A percentile compares a stretch with the other conserved stretches of the same genome.
phyloP scores from a whole-genome alignment of 2,797 vertebrate genomes.

The Centropyge bicolor region DNA sequence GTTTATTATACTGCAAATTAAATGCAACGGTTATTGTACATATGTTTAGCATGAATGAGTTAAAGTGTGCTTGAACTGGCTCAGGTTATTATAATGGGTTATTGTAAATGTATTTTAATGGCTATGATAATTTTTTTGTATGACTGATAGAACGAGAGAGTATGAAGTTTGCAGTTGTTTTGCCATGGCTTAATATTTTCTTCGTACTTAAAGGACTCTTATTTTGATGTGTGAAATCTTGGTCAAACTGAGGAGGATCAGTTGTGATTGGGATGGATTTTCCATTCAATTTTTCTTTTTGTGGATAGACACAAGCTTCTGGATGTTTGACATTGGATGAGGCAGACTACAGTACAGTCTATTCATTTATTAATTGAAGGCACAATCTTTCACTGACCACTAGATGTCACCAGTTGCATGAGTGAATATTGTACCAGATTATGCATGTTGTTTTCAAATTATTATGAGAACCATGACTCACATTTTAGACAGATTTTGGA shows the following conservation, averaged over 20 bases:
- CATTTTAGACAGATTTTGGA: neutral
- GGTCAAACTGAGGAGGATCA: neutral
- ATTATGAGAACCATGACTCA: neutral
- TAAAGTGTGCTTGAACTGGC: neutral
- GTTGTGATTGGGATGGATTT: neutral
- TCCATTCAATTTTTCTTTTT: neutral
- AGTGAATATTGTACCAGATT: neutral
- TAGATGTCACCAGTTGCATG: slow-evolving; percentile 41
- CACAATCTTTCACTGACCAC: slow-evolving; percentile 34
- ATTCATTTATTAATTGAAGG: neutral
- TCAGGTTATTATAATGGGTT: neutral
- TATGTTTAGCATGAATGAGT: neutral
- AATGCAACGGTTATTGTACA: neutral
- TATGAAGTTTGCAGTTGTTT: neutral
- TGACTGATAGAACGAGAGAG: no score
- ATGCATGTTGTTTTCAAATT: neutral
- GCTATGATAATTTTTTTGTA: neutral
- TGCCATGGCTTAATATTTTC: neutral
- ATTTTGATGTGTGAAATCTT: neutral
- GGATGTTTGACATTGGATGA: neutral
- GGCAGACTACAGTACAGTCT: neutral
- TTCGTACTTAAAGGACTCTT: neutral
- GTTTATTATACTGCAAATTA: neutral
- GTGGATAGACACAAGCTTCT: neutral
- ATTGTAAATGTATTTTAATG: neutral